These are phyloP conservation scores for Elaphurus davidianus DNA, from an alignment of 2,113 vertebrate genomes.

Conservation along the genomic window DNA sequence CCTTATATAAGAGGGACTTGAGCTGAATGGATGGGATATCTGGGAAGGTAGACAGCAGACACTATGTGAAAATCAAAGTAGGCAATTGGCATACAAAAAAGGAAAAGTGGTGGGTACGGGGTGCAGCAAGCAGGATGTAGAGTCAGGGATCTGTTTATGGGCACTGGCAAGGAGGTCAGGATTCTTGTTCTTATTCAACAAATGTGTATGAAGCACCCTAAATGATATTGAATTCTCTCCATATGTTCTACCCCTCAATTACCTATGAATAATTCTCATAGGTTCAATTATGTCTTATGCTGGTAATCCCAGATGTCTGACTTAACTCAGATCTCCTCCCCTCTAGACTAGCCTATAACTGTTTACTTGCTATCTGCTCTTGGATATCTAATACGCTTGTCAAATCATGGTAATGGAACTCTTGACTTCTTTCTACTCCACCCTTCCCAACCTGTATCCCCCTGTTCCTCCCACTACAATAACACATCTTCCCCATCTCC, in stretches of 20 bases:
- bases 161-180: neutral
- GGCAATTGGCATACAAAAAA: neutral
- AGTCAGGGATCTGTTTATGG: neutral
- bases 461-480: neutral
- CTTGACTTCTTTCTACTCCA: neutral
- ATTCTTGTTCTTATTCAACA: neutral
- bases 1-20: neutral
- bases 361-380: neutral
- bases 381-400: neutral
- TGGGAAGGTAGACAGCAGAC: neutral
- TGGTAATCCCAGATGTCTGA: neutral
- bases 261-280: neutral
- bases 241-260: neutral
- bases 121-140: neutral
- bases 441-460: neutral
- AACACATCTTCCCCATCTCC: neutral
- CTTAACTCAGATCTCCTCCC: neutral
- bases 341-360: neutral
- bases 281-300: neutral
- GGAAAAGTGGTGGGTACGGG: fast-evolving
- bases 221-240: neutral
- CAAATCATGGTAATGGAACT: neutral
- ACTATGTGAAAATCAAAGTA: neutral
- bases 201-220: neutral
- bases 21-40: neutral